Percentiles rank a stretch among this genome's conserved stretches.
These are phyloP conservation scores for Machimus rusticus DNA, from an alignment of 2,888 invertebrate species.

Conservation along the genomic window DNA sequence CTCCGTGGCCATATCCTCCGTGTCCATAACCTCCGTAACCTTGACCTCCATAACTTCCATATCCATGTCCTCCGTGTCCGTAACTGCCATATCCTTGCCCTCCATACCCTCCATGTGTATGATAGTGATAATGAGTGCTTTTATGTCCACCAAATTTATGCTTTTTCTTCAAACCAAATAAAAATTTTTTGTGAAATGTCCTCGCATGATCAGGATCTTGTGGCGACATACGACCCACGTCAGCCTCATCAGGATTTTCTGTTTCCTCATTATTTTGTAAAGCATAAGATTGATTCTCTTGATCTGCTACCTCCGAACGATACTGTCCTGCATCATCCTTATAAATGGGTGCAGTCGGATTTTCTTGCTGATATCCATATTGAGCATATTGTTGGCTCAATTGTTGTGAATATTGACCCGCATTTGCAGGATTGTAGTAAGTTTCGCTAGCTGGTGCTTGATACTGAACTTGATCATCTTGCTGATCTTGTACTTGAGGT, in stretches of 20 bases:
- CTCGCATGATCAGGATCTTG: neutral
- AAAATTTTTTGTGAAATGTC: neutral
- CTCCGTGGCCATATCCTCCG: conserved; percentile 43
- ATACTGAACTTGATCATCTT: neutral
- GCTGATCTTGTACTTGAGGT: neutral
- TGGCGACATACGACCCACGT: neutral
- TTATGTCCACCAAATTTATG: neutral
- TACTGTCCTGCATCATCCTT: neutral
- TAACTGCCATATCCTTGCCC: neutral
- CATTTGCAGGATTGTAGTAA: neutral
- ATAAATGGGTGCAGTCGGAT: neutral
- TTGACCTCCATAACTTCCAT: neutral
- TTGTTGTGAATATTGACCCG: neutral
- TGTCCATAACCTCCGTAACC: neutral
- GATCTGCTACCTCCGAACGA: neutral
- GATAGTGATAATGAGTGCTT: neutral
- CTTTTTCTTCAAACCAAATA: neutral
- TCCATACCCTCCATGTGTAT: neutral
- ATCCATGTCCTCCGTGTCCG: neutral
- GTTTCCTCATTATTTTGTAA: neutral
- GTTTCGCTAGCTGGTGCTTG: neutral
- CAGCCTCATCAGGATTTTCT: neutral
- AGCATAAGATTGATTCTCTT: neutral
- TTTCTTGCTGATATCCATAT: neutral
- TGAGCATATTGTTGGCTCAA: neutral